Base-by-base conservation (phyloP, 2,113 vertebrate genomes). In the Ardeotis arabs region DNA sequence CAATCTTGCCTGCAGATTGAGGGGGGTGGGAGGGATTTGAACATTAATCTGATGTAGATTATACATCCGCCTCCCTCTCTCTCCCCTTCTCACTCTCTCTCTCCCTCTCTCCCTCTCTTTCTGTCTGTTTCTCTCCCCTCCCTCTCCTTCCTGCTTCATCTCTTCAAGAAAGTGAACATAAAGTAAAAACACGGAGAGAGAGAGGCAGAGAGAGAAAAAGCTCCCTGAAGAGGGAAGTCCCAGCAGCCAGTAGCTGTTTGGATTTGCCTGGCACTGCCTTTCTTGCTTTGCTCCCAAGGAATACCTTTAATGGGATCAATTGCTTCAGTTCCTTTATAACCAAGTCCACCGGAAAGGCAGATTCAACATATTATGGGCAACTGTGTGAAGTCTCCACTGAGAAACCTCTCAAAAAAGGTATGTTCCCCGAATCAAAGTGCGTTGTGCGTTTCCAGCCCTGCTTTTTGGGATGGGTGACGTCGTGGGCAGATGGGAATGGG, bases 401-500 rank as follows among this genome's bases (percentile, higher is more conserved):
- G 98, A 98, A 98, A 98, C 97, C 98, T 99, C 98, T 99, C 98
- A 81, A 99, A 99, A 98, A 99, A 99, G 99, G 99, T 99, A 99
- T 97, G 99, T 98, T 96, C 93, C 88, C 84, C 31, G 70, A 85
- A 60, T 92, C 55, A 24, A 91, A 87, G 60, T 73, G 85, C 22
- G 0, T 33, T 68, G 80, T 88, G 63, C 68, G 2, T 79, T 92
- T 89, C 66, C 74, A 89, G 64, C 69, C 90, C 90, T 86, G 73
- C 87, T 84, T 64, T 94, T 80, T 92, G 52, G 83, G 95, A 93
- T 50, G 87, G 88, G 92, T 89, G 60, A 93, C 35, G 7, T 45
- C 1, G 16, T 37, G 87, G 87, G 62, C 75, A 95, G 89, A 80
- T 5, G 56, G 92, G 81, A 63, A 70, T 22, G 91, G 95, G 95